These are phyloP conservation scores for Malurus alboscapulatus DNA, from an alignment of 2,113 vertebrate species.

Conservation along the genomic window DNA sequence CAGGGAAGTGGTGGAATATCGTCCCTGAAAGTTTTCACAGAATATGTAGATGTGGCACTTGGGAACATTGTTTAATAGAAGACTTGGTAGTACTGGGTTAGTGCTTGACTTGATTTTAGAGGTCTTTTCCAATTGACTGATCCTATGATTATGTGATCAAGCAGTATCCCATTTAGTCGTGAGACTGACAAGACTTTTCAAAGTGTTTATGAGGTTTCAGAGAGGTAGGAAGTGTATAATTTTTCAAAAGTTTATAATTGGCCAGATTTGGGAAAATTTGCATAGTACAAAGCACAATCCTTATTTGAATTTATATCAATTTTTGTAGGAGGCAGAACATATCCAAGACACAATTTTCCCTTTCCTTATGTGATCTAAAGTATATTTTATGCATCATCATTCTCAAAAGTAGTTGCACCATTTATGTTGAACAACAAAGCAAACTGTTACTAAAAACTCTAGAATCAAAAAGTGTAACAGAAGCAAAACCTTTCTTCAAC, in stretches of 20 bases:
- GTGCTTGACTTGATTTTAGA: neutral
- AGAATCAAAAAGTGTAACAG: neutral
- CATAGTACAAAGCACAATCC: neutral
- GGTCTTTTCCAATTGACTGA: neutral
- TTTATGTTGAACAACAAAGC: neutral
- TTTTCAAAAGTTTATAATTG: neutral
- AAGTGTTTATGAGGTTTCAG: neutral
- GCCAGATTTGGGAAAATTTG: neutral
- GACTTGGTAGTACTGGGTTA: neutral
- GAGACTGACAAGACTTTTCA: neutral
- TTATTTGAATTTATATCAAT: neutral
- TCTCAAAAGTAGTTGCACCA: neutral
- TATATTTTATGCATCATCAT: neutral
- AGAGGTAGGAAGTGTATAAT: neutral
- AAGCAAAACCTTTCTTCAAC: neutral
- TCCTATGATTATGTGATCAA: neutral
- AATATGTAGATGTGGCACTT: too few species aligned
- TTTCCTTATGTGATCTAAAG: neutral
- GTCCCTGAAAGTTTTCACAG: neutral
- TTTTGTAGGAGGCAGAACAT: neutral
- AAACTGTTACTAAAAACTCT: neutral
- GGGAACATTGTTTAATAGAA: neutral
- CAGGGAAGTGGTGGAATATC: neutral
- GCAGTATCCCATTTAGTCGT: neutral
- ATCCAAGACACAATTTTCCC: neutral